phyloP scores from a whole-genome alignment of 2,797 vertebrate species.

The Acipenser ruthenus region DNA sequence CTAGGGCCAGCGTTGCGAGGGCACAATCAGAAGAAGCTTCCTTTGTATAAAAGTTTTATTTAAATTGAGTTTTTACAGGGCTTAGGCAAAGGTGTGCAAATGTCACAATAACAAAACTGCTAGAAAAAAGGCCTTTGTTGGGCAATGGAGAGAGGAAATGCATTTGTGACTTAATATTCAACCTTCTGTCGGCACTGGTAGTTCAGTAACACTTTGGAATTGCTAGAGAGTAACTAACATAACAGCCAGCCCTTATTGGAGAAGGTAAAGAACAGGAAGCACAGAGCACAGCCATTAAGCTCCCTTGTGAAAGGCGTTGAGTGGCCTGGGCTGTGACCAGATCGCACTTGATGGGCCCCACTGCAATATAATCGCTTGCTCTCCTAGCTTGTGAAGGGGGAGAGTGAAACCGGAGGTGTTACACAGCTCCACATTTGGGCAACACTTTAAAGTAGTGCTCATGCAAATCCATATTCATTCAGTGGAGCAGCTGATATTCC shows the following conservation, averaged over 20 bases:
- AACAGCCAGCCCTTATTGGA: conserved; percentile 42
- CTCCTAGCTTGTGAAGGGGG: conserved; percentile 35
- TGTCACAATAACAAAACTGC: too few relatives aligned
- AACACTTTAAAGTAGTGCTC: too few relatives aligned
- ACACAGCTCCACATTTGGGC: conserved; percentile 28
- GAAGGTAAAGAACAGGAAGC: conserved; percentile 61
- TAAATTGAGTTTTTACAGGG: too few relatives aligned
- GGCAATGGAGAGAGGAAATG: too few relatives aligned
- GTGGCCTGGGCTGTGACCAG: conserved; percentile 57
- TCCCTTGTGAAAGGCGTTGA: conserved; percentile 55
- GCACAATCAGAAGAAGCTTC: too few relatives aligned
- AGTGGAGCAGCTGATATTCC: too few relatives aligned
- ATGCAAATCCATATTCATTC: too few relatives aligned
- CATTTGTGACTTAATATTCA: too few relatives aligned
- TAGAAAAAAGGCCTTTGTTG: too few relatives aligned
- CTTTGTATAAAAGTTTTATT: too few relatives aligned
- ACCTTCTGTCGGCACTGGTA: conserved; percentile 21
- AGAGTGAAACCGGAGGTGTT: conserved; percentile 37
- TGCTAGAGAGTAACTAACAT: conserved; percentile 62
- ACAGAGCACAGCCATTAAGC: conserved; percentile 56
- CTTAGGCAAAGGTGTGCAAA: too few relatives aligned
- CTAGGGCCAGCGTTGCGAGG: too few relatives aligned
- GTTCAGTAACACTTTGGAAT: conserved; percentile 57
- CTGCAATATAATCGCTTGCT: conserved; percentile 45
- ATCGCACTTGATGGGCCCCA: conserved; percentile 46